A percentile compares a stretch with the other conserved stretches of the same genome.
phyloP scores from a whole-genome alignment of 2,797 vertebrate species.

The Sarcophilus harrisii region DNA sequence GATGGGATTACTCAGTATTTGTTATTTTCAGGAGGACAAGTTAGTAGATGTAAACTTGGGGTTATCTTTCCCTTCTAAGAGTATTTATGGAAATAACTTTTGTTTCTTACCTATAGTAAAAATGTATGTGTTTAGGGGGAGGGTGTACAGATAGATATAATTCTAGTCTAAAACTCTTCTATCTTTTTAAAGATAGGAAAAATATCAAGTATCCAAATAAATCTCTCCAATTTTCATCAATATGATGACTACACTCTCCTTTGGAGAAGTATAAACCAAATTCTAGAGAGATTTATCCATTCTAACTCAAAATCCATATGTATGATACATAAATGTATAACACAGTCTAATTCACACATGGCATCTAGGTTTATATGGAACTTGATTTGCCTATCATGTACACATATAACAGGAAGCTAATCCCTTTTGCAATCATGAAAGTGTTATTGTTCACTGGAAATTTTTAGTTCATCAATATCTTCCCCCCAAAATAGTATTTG shows the following conservation, averaged over 20 bases:
- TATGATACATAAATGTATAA: background rate
- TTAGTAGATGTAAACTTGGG: background rate
- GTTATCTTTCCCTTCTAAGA: background rate
- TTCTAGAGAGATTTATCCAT: background rate
- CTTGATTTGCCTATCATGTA: background rate
- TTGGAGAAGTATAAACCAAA: background rate
- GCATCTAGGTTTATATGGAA: background rate
- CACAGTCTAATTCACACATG: background rate
- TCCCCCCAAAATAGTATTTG: background rate
- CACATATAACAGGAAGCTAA: background rate
- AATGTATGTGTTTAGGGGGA: too few relatives aligned
- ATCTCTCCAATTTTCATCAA: background rate
- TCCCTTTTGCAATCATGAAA: background rate
- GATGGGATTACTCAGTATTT: background rate
- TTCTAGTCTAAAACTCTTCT: background rate
- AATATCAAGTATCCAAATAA: background rate
- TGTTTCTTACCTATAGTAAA: background rate
- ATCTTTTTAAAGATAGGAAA: background rate
- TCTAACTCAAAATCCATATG: background rate
- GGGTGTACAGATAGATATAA: background rate
- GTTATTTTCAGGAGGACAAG: background rate
- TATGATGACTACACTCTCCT: background rate
- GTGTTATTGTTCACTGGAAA: background rate
- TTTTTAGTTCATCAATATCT: background rate
- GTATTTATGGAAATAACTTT: background rate